Evolutionary conservation across 1,140 invertebrate species (phyloP), one percentile per base, ranked within the genome.

Genomic region (Drosophila nasuta): DNA sequence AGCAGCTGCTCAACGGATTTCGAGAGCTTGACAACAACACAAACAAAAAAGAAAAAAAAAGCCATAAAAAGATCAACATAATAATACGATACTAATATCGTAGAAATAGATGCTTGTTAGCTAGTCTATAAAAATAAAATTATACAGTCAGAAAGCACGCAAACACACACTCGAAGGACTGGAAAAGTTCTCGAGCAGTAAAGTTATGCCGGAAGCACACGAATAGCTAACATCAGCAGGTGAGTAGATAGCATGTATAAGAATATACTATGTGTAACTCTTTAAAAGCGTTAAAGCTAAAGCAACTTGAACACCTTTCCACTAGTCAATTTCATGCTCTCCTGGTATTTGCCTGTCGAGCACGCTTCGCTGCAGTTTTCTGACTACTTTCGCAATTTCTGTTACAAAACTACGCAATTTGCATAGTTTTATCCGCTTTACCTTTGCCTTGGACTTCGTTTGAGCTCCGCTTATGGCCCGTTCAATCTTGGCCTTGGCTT

Each of bases 401-500:
- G 13, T 6, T 43, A 33, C 5, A 69, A 51, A 13, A 45, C 41
- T 43, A 43, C 41, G 41, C 41, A n/a, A 13, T 48, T 48, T 48
- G 17, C 46, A 35, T 8, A 62, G 38, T 41, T 51, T 51, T 20
- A 20, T 4, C 20, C 8, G 35, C 46, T 51, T 68, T 49, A 65
- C 54, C 59, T 82, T 82, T 70, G 58, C 45, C 67, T 63, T 76
- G 30, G 46, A 17, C 45, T 79, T 87, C 66, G 45, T 8, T 49
- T 65, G 64, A 66, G 33, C 74, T 35, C 33, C 20, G 13, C 20
- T 59, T 25, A 81, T 17, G 10, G 56, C 69, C 20, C 52, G 56
- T 62, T 86, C 82, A 66, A 92, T 78, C 67, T 69, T 67, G 17
- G 49, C 51, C 48, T 78, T 89, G 41, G 72, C 70, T 60, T 82